phyloP scores from a whole-genome alignment of 2,797 vertebrate genomes.

The Sebastes diaconus region DNA sequence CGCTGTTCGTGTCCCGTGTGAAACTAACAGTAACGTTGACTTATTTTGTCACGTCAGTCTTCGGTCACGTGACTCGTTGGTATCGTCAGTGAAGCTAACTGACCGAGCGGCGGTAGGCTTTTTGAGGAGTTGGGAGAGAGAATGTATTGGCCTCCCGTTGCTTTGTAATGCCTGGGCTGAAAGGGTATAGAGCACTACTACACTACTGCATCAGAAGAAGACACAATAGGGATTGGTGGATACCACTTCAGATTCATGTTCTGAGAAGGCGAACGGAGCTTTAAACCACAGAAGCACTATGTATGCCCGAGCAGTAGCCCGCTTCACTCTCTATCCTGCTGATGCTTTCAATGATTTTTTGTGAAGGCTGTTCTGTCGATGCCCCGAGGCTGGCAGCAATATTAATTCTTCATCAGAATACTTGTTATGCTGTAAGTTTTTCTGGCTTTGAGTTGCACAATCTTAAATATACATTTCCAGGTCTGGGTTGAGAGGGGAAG shows the following conservation, averaged over 20 bases:
- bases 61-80: no score
- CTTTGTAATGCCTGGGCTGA: conserved; percentile 1
- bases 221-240: background rate
- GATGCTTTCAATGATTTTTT: conserved; percentile 45
- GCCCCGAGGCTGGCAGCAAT: conserved; percentile 34
- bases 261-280: background rate
- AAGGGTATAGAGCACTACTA: background rate
- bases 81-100: no score
- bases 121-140: background rate
- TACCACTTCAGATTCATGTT: background rate
- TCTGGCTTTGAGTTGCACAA: conserved; percentile 28
- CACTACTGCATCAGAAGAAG: background rate
- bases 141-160: background rate
- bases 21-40: no score
- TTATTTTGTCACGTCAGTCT: no score
- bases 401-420: conserved; percentile 53
- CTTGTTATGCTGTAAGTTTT: conserved; percentile 31
- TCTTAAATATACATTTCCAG: conserved; percentile 36
- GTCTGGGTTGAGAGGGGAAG: background rate
- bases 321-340: conserved; percentile 4
- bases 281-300: background rate
- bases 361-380: conserved; percentile 28
- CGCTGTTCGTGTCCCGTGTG: no score
- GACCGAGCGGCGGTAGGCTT: background rate
- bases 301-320: background rate